Percentiles rank a stretch among this genome's conserved stretches.
Evolutionary conservation across 2,113 vertebrate genomes (phyloP).

Genomic region (Myxocyprinus asiaticus): DNA sequence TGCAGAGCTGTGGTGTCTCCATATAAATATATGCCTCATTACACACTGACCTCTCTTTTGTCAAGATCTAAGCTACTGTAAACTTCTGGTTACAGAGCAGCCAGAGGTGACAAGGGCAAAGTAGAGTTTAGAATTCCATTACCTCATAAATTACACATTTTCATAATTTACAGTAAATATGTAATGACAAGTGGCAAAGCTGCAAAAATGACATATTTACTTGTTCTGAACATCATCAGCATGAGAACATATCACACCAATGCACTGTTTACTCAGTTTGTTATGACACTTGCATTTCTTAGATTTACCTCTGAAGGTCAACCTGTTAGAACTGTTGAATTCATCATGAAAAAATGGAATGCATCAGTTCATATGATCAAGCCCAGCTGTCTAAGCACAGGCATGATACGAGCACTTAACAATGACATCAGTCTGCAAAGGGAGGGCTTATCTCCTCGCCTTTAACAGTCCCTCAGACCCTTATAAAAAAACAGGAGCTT

Average conservation of each 20-base stretch:
- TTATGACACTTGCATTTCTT: not conserved
- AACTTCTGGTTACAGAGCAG: conserved; percentile 36
- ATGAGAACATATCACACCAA: not conserved
- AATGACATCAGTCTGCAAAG: conserved; percentile 16
- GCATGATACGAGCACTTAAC: conserved; percentile 6
- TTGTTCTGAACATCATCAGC: not conserved
- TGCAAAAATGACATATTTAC: not conserved
- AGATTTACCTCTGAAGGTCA: conserved; percentile 19
- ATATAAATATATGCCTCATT: conserved; percentile 59
- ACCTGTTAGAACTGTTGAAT: conserved; percentile 3
- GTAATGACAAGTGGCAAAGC: too few relatives aligned
- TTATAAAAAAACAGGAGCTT: not conserved
- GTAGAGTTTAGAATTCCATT: not conserved
- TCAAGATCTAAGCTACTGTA: conserved; percentile 53
- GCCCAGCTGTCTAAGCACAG: not conserved
- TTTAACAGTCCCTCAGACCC: not conserved
- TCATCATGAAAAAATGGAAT: conserved; percentile 18
- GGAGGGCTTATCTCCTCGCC: conserved; percentile 17
- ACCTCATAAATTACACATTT: not conserved
- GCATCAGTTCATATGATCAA: conserved; percentile 16
- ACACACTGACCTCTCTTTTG: conserved; percentile 46
- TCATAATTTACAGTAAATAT: not conserved
- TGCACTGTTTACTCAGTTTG: not conserved
- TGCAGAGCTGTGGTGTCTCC: conserved; percentile 52
- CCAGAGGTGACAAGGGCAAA: not conserved